Base-by-base conservation (phyloP, 1,140 invertebrate species). In the Ostrea denselamellosa region DNA sequence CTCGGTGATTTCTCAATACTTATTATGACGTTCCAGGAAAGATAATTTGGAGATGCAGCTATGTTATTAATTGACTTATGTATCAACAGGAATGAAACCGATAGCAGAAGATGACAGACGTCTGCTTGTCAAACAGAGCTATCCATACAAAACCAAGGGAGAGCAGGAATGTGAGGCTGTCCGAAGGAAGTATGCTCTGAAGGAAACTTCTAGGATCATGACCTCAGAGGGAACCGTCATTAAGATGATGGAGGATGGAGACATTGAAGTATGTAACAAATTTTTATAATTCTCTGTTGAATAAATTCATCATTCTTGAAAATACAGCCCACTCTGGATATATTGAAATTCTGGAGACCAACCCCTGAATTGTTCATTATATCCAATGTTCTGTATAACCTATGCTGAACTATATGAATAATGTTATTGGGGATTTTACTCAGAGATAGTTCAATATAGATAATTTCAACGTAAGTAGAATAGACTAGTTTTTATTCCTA, bases 171-270 rank as follows among this genome's bases (percentile, higher is more conserved):
- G 93, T 90, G 94, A 95, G 86, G 87, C 91, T 12, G 65, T 87
- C 9, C 90, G 94, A 17, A 91, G 90, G 53, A 92, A 93, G 68
- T 93, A 92, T 81, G 88, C 92, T 14, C 88, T 92, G 25, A 83
- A 85, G 34, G 95, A 95, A 88, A 86, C 90, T 12, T 93, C 93
- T 5, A 89, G 95, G 14, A 87, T 93, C 14, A 94, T 95, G 22
- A 94, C 92, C 54, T 91, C 92, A 25, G 94, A 94, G 90, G 95
- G 95, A 10, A 94, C 92, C 9, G 93, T 95, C 9, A 91, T 95
- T 68, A 95, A 94, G 89, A 94, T 92, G 34, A 93, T 94, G 92
- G 86, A 90, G 62, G 93, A 95, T 90, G 94, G 93, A 25, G 91
- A 91, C 56, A 88, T 93, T 56, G 92, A 94, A 90, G 93, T 94